A percentile compares a stretch with the other conserved stretches of the same genome.
These are phyloP conservation scores for Gorsachius goisagi DNA, from an alignment of 2,113 vertebrate genomes.

Conservation along the genomic window DNA sequence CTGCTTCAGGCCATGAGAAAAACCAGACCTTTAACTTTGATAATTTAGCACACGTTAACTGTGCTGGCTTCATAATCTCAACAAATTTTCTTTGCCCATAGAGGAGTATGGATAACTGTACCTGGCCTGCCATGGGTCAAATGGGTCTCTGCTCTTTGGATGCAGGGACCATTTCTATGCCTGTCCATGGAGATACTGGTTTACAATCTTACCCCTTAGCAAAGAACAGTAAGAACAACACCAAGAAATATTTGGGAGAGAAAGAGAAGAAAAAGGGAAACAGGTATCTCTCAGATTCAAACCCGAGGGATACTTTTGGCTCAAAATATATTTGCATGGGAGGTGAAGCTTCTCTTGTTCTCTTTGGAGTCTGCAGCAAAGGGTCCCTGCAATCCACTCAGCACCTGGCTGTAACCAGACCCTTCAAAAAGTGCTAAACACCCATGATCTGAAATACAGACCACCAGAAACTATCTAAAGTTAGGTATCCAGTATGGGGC, in stretches of 20 bases:
- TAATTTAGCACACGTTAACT: neutral
- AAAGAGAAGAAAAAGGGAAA: neutral
- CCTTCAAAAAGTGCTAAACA: neutral
- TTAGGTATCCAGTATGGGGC: neutral
- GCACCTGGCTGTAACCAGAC: neutral
- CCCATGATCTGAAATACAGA: neutral
- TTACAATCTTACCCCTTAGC: neutral
- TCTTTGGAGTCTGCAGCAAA: neutral
- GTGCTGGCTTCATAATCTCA: neutral
- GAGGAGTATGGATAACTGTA: neutral
- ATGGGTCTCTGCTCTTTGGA: neutral
- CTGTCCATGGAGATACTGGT: neutral
- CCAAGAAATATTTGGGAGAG: neutral
- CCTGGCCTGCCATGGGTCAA: neutral
- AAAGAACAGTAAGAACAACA: neutral
- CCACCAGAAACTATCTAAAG: neutral
- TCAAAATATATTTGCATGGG: neutral
- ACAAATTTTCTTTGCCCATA: neutral
- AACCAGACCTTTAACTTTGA: neutral
- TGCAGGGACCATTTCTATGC: neutral
- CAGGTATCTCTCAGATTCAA: neutral
- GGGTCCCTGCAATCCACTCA: neutral
- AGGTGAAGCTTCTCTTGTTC: neutral
- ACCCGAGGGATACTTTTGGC: neutral
- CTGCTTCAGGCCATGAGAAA: neutral